Conservation (phyloP, 2,797 vertebrate genomes). For the Odontamblyopus rebecca region DNA sequence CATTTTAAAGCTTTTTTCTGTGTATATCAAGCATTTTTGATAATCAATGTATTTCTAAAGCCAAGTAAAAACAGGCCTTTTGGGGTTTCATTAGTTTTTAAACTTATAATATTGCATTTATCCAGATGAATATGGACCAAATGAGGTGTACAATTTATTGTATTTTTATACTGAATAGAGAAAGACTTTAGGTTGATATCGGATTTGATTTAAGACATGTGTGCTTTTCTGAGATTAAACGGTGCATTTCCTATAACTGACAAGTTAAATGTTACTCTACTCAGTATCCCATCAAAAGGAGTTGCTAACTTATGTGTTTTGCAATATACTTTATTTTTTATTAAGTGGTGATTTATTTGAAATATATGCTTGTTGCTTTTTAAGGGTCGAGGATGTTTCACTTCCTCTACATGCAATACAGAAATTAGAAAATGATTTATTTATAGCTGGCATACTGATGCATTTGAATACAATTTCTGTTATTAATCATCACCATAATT, state of each 20-base stretch:
- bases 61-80: background rate
- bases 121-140: background rate
- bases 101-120: background rate
- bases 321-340: background rate
- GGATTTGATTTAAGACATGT: background rate
- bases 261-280: background rate
- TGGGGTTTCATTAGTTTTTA: background rate
- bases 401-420: background rate
- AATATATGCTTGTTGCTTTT: background rate
- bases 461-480: background rate
- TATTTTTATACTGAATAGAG: background rate
- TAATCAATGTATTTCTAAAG: conserved; percentile 1
- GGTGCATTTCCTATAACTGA: background rate
- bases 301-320: background rate
- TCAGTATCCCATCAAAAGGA: background rate
- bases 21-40: background rate
- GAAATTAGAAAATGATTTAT: background rate
- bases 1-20: background rate
- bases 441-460: background rate
- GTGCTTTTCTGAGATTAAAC: background rate
- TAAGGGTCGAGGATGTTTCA: background rate
- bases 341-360: background rate
- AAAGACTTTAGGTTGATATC: background rate
- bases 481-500: background rate
- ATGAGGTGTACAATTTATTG: background rate